phyloP scores from a whole-genome alignment of 2,113 vertebrate species.

The Edolisoma coerulescens region DNA sequence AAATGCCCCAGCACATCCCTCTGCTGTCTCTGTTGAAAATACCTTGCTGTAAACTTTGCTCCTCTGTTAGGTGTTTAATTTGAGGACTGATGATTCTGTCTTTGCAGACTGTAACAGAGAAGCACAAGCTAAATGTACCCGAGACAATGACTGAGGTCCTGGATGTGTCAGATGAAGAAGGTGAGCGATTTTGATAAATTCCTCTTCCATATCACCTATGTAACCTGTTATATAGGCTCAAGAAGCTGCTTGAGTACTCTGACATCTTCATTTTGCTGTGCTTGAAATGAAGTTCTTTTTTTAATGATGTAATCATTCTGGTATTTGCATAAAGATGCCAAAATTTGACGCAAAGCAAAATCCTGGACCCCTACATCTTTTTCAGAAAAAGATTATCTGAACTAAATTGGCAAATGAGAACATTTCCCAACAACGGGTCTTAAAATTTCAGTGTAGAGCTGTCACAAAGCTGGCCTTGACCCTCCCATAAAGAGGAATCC shows the following conservation, averaged over 20 bases:
- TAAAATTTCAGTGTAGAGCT: not conserved
- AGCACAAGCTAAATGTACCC: slow-evolving; percentile 97
- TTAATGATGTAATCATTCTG: not conserved
- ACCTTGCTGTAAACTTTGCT: not conserved
- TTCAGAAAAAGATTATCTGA: not conserved
- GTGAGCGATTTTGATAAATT: slow-evolving; percentile 69
- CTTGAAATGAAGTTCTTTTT: not conserved
- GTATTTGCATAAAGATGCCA: not conserved
- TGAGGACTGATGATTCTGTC: slow-evolving; percentile 5
- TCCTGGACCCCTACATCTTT: not conserved
- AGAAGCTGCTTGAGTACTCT: not conserved
- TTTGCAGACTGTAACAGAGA: slow-evolving; percentile 93
- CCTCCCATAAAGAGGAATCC: not conserved
- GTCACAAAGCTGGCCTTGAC: not conserved
- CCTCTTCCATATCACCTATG: not conserved
- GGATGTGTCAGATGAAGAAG: slow-evolving; percentile 97
- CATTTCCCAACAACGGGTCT: not conserved
- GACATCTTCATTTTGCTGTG: not conserved
- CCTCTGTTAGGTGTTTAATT: not conserved
- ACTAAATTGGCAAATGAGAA: not conserved
- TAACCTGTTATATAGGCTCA: not conserved
- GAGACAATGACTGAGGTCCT: slow-evolving; percentile 98
- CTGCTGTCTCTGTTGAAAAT: not conserved
- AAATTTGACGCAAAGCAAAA: not conserved
- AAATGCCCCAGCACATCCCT: not conserved